These are phyloP conservation scores for Lampris megalopsis DNA, from an alignment of 2,113 vertebrate species.

Conservation along the genomic window DNA sequence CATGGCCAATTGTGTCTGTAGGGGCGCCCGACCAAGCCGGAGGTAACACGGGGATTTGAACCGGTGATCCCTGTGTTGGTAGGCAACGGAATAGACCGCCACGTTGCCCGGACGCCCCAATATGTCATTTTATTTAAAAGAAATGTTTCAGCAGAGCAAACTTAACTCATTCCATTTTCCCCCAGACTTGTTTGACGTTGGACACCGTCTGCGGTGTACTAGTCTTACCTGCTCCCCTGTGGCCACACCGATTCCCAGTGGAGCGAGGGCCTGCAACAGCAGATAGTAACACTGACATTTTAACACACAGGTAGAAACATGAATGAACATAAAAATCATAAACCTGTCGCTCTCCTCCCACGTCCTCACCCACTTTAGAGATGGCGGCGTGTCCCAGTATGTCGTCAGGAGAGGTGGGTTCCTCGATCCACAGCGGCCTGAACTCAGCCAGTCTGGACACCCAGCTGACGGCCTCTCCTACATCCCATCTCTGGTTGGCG, in stretches of 20 bases:
- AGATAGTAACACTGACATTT: background rate
- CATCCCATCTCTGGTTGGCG: slow-evolving; percentile 87
- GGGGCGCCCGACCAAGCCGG: too few relatives aligned
- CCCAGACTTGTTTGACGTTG: too few relatives aligned
- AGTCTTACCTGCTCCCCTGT: slow-evolving; percentile 84
- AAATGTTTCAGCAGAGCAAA: too few relatives aligned
- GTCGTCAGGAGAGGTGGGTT: slow-evolving; percentile 87
- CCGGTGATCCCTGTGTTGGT: too few relatives aligned
- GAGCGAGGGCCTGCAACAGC: slow-evolving; percentile 81
- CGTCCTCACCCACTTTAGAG: slow-evolving; percentile 75
- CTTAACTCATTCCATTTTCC: too few relatives aligned
- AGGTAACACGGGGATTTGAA: too few relatives aligned
- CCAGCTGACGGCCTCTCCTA: slow-evolving; percentile 83
- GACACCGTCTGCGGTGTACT: too few relatives aligned
- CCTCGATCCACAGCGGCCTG: slow-evolving; percentile 85
- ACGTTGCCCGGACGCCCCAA: background rate
- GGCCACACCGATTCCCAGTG: slow-evolving; percentile 82
- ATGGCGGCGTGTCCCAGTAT: slow-evolving; percentile 84
- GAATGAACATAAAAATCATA: background rate
- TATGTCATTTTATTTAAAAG: too few relatives aligned
- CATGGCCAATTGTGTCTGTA: too few relatives aligned
- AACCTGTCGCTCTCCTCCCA: too few relatives aligned
- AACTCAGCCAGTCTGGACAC: slow-evolving; percentile 83
- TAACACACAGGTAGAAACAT: background rate
- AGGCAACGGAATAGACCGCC: too few relatives aligned